A percentile compares a stretch with the other conserved stretches of the same genome.
phyloP scores from a whole-genome alignment of 2,797 vertebrate genomes.

The Anolis apletophallus region DNA sequence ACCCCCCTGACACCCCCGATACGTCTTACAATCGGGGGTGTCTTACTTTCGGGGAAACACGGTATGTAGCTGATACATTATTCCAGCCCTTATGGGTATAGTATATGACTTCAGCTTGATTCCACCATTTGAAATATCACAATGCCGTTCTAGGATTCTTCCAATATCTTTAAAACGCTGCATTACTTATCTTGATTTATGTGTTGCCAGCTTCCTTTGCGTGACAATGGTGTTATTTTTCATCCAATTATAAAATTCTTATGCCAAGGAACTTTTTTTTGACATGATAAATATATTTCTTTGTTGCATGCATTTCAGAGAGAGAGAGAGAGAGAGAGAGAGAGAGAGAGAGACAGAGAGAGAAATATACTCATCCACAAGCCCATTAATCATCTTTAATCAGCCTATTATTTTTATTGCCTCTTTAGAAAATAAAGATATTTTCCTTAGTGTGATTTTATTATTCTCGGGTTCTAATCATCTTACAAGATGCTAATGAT shows the following conservation, averaged over 20 bases:
- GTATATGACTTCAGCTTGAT: background rate
- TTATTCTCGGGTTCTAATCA: background rate
- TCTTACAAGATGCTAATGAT: background rate
- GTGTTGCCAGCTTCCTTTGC: background rate
- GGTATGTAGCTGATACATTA: too few relatives aligned
- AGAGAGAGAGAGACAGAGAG: background rate
- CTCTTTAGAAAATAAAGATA: rapidly evolving
- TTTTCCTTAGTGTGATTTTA: background rate
- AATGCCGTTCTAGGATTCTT: background rate
- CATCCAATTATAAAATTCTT: constrained; percentile 33
- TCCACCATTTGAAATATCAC: background rate
- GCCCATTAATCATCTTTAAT: constrained; percentile 38
- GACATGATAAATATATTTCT: constrained; percentile 37
- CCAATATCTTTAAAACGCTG: constrained; percentile 19
- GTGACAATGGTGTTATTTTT: constrained; percentile 34
- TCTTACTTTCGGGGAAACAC: too few relatives aligned
- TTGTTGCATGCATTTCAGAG: constrained; percentile 12
- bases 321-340: background rate
- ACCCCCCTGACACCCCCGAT: too few relatives aligned
- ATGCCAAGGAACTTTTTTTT: constrained; percentile 24
- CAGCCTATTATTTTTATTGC: background rate
- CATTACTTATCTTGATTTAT: constrained; percentile 38
- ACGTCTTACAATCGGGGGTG: too few relatives aligned
- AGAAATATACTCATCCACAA: constrained; percentile 14
- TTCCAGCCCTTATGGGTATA: background rate